These are phyloP conservation scores for Leistus spinibarbis DNA, from an alignment of 2,888 invertebrate genomes.

Conservation along the genomic window DNA sequence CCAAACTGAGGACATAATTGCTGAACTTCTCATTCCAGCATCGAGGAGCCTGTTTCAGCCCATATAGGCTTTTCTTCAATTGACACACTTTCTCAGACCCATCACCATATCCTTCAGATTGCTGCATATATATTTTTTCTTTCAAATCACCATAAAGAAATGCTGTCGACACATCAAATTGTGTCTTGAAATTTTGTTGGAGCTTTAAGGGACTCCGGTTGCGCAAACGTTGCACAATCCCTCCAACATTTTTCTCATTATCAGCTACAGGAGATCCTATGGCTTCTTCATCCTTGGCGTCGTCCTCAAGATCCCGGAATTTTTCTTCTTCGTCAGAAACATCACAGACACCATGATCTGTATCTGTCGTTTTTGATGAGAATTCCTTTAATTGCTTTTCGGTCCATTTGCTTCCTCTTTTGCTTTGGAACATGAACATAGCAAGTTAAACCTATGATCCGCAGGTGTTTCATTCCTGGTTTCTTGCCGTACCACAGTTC, in stretches of 20 bases:
- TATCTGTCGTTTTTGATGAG: slow-evolving; percentile 27
- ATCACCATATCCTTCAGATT: slow-evolving; percentile 49
- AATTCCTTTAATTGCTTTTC: slow-evolving; percentile 39
- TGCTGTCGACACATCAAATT: slow-evolving; percentile 23
- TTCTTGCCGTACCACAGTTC: slow-evolving; percentile 44
- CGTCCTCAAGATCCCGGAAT: neutral
- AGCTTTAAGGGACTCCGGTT: neutral
- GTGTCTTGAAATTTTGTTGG: neutral
- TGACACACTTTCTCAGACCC: slow-evolving; percentile 47
- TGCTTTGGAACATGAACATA: slow-evolving; percentile 29
- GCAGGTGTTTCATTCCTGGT: slow-evolving; percentile 41
- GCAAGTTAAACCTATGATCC: slow-evolving; percentile 42
- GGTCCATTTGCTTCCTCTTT: slow-evolving; percentile 27
- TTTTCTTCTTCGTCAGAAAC: neutral
- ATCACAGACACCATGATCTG: neutral
- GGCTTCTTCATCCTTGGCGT: neutral
- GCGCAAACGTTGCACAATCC: neutral
- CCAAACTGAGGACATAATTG: slow-evolving; percentile 45
- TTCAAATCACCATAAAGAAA: slow-evolving; percentile 47
- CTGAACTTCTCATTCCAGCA: slow-evolving; percentile 49
- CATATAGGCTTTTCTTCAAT: slow-evolving; percentile 50
- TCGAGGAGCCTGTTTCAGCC: slow-evolving; percentile 51
- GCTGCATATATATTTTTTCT: slow-evolving; percentile 49
- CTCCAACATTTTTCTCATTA: neutral
- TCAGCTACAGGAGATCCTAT: neutral